phyloP scores from a whole-genome alignment of 1,140 invertebrate species.

The Pinna nobilis region DNA sequence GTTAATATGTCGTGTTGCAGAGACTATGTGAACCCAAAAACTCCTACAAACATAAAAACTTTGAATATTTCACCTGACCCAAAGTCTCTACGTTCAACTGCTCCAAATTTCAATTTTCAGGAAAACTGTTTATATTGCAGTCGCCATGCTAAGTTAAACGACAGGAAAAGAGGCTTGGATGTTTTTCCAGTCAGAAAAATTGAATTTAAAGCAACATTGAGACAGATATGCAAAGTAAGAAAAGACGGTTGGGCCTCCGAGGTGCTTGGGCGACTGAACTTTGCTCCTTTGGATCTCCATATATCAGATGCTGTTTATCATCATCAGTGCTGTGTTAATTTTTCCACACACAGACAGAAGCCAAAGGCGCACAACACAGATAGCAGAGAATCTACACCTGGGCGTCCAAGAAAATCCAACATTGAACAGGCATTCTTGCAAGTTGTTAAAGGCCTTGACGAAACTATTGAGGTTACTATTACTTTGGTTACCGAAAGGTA shows the following conservation, averaged over 20 bases:
- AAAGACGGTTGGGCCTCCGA: constrained; percentile 34
- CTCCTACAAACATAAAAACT: background rate
- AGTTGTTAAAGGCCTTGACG: constrained; percentile 23
- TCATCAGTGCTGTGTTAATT: constrained; percentile 38
- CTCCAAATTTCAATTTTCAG: constrained; percentile 13
- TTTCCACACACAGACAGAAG: constrained; percentile 25
- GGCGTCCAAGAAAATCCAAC: background rate
- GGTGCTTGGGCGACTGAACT: constrained; percentile 20
- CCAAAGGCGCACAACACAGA: background rate
- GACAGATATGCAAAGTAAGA: constrained; percentile 22
- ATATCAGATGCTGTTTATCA: constrained; percentile 44
- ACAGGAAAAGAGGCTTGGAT: constrained; percentile 26
- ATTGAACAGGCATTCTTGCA: constrained; percentile 24
- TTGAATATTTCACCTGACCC: background rate
- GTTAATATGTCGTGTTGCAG: constrained; percentile 5
- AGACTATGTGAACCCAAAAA: constrained; percentile 11
- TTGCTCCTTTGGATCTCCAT: constrained; percentile 33
- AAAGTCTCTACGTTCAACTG: background rate
- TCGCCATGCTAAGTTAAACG: background rate
- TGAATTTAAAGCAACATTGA: constrained; percentile 25
- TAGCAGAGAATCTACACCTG: background rate
- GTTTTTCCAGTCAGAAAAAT: constrained; percentile 37
- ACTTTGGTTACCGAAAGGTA: too few relatives aligned
- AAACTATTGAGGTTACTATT: too few relatives aligned
- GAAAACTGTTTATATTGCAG: constrained; percentile 38